A percentile compares a stretch with the other conserved stretches of the same genome.
These are phyloP conservation scores for Ammodytes marinus DNA, from an alignment of 2,113 vertebrate genomes.

Conservation along the genomic window DNA sequence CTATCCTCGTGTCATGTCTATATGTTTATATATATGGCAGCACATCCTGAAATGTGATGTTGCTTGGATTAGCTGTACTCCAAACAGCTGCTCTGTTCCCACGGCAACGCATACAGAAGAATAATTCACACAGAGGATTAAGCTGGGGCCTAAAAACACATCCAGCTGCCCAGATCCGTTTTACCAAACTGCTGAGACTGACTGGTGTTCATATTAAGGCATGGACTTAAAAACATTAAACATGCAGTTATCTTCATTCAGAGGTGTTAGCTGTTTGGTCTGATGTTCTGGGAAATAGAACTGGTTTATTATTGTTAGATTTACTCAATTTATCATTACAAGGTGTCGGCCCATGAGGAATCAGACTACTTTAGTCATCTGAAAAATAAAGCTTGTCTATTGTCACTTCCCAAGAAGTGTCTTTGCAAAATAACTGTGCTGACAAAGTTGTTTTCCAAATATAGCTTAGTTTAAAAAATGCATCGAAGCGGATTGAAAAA, in stretches of 20 bases:
- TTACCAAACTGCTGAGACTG: not conserved
- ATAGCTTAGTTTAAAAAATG: not conserved
- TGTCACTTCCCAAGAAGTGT: not conserved
- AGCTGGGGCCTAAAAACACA: not conserved
- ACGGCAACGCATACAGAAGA: slow-evolving; percentile 20
- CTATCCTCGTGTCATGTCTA: not conserved
- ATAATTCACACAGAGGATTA: slow-evolving; percentile 39
- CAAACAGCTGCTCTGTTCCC: slow-evolving; percentile 66
- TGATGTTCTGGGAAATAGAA: not conserved
- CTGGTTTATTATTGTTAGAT: slow-evolving; percentile 13
- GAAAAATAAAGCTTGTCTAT: slow-evolving; percentile 15
- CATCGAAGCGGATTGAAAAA: not conserved
- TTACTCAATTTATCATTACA: not conserved
- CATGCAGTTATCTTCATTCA: not conserved
- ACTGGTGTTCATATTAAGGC: not conserved
- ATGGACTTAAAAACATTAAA: not conserved
- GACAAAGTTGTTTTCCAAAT: slow-evolving; percentile 23
- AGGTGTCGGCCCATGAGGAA: not conserved
- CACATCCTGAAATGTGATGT: slow-evolving; percentile 33
- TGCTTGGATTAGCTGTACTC: slow-evolving; percentile 61
- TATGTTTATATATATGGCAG: slow-evolving; percentile 55
- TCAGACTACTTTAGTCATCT: not conserved
- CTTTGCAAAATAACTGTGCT: slow-evolving; percentile 35
- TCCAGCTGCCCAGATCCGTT: slow-evolving; percentile 13
- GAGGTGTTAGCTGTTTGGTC: not conserved